Conservation (phyloP, 2,888 invertebrate species). For the Carterocephalus palaemon region DNA sequence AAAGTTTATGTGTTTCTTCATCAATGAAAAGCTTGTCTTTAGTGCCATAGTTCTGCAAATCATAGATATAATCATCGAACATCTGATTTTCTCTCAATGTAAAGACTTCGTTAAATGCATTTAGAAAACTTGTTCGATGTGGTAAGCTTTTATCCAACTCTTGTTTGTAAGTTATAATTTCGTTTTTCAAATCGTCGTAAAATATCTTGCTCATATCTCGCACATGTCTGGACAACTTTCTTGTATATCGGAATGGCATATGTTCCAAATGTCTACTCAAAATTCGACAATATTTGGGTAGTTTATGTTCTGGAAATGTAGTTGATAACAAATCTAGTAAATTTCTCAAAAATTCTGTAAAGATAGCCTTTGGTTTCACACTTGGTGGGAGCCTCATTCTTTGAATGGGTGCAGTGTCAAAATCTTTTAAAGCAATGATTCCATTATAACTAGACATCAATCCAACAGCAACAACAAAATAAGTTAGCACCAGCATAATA, state of each 20-base stretch:
- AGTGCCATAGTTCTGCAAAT: conserved; percentile 35
- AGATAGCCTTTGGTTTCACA: conserved; percentile 39
- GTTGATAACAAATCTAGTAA: conserved; percentile 42
- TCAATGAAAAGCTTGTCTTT: conserved; percentile 33
- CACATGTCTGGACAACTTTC: conserved; percentile 40
- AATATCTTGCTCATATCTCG: conserved; percentile 38
- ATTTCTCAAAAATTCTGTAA: conserved; percentile 47
- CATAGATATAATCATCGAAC: conserved; percentile 50
- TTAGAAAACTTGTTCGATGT: conserved; percentile 39
- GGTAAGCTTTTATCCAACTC: conserved; percentile 36
- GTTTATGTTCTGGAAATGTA: conserved; percentile 38
- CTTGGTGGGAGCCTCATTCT: conserved; percentile 9
- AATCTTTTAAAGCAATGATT: no score
- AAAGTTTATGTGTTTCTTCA: conserved; percentile 36
- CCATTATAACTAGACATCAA: no score
- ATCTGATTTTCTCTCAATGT: conserved; percentile 40
- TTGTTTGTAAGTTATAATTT: conserved; percentile 36
- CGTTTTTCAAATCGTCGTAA: conserved; percentile 38
- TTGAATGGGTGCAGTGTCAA: no score
- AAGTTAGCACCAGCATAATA: no score
- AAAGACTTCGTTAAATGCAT: conserved; percentile 47
- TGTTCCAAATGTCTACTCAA: conserved; percentile 37
- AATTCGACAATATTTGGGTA: conserved; percentile 41
- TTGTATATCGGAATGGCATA: conserved; percentile 38
- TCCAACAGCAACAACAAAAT: no score